Evolutionary conservation across 2,113 vertebrate genomes (phyloP), one percentile per base, ranked within the genome.

Genomic region (Patagioenas fasciata): DNA sequence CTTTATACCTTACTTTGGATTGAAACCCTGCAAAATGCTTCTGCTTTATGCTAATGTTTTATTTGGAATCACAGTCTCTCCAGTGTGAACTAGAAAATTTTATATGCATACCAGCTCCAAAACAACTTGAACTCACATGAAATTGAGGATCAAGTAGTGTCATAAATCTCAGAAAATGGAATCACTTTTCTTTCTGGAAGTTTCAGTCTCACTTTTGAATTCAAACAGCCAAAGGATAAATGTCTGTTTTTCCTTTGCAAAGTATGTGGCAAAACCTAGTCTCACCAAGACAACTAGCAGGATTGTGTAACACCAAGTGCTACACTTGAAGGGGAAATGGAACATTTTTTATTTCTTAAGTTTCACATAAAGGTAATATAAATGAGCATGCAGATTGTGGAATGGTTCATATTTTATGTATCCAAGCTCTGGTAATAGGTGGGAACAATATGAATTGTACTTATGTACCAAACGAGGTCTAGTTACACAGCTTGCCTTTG

Each of bases 371-470:
- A 96, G 94, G 80, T 77, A 81, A 97, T 97, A 97, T 88, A 96
- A 97, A 96, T 96, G 96, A 95, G 83, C 31, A 94, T 91, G 88
- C 89, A 96, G 92, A 97, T 97, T 97, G 93, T 96, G 84, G 85
- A 97, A 95, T 93, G 96, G 94, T 96, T 97, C 95, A 96, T 97
- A 97, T 95, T 97, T 97, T 97, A 97, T 18, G 1, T 91, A 93
- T 92, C 84, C 92, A 57, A 56, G 85, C 89, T 77, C 92, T 50
- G n/a, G 95, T 94, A 97, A 97, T 97, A 96, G 95, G 95, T 94
- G 94, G 78, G 92, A 91, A 90, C 93, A 92, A 91, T 94, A 97
- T 97, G 97, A 97, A 97, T 97, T 96, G 96, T 95, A 80, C 85
- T 82, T 80, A 17, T 86, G 94, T 97, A 92, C 94, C 0, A 3